A percentile compares a stretch with the other conserved stretches of the same genome.
Conservation (phyloP, 2,888 invertebrate species). For the Dolichomitus sp. region DNA sequence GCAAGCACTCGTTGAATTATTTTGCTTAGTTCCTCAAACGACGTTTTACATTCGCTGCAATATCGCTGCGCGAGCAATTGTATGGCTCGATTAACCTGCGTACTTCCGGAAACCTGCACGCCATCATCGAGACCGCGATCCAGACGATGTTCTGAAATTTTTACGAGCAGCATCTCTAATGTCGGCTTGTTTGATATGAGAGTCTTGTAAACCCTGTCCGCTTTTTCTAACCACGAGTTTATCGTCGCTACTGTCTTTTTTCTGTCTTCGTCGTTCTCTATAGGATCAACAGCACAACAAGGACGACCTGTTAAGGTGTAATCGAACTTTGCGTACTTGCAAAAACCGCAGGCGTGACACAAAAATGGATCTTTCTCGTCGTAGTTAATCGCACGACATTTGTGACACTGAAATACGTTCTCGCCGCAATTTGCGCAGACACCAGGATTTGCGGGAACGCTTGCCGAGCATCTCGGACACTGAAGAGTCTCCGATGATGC, state of each 20-base stretch:
- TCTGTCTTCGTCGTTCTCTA: slow-evolving; percentile 98
- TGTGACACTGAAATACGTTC: slow-evolving; percentile 99
- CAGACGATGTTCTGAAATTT: slow-evolving; percentile 95
- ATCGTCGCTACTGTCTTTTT: slow-evolving; percentile 98
- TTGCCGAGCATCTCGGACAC: slow-evolving; percentile 98
- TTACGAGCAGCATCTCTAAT: slow-evolving; percentile 94
- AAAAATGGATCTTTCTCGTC: slow-evolving; percentile 99
- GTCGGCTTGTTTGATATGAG: slow-evolving; percentile 96
- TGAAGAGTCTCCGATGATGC: slow-evolving; percentile 97
- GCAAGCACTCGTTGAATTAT: slow-evolving; percentile 96
- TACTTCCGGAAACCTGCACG: slow-evolving; percentile 86
- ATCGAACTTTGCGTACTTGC: slow-evolving; percentile 99
- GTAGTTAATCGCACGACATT: slow-evolving; percentile 99
- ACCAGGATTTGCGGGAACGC: slow-evolving; percentile 98
- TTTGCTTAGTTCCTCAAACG: slow-evolving; percentile 97
- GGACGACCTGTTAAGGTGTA: slow-evolving; percentile 96
- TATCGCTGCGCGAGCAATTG: slow-evolving; percentile 98
- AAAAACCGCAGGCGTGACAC: slow-evolving; percentile 99
- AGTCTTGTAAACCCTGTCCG: slow-evolving; percentile 97
- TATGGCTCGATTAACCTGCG: slow-evolving; percentile 96
- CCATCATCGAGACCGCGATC: slow-evolving; percentile 89
- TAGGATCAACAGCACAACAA: slow-evolving; percentile 98
- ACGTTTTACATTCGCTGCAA: slow-evolving; percentile 97
- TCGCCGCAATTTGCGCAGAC: slow-evolving; percentile 99
- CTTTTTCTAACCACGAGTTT: slow-evolving; percentile 96